phyloP scores from a whole-genome alignment of 1,140 invertebrate genomes.

The Littorina saxatilis region DNA sequence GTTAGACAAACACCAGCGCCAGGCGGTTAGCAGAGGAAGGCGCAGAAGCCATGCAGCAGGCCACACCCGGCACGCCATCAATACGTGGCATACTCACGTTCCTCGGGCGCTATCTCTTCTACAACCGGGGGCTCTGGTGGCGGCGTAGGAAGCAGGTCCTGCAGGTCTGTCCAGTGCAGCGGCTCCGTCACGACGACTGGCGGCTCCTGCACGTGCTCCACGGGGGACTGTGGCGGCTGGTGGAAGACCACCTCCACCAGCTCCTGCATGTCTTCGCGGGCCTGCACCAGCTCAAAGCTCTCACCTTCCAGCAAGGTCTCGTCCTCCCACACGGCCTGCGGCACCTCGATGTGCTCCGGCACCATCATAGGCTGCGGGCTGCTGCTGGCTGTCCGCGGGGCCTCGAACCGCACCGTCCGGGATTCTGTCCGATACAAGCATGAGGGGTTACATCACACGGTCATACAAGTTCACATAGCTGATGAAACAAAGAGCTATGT shows the following conservation, averaged over 20 bases:
- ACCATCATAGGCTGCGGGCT: constrained; percentile 3
- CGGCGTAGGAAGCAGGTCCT: neutral
- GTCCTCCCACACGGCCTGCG: constrained; percentile 17
- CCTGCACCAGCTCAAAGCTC: constrained; percentile 15
- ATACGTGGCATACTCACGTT: constrained; percentile 1
- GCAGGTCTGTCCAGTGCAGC: neutral
- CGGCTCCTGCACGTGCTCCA: neutral
- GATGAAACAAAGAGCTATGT: no score
- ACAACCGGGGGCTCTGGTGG: neutral
- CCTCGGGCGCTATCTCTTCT: neutral
- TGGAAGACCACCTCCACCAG: neutral
- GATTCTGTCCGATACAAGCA: neutral
- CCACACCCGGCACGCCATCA: neutral
- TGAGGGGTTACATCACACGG: no score
- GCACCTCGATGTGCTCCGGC: neutral
- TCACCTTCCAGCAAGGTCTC: constrained; percentile 25
- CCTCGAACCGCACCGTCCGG: constrained; percentile 14
- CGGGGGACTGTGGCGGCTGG: neutral
- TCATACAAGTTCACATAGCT: no score
- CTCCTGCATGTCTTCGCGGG: constrained; percentile 11
- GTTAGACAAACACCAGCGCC: no score
- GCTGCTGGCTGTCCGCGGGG: constrained; percentile 11
- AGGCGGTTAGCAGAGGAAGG: no score
- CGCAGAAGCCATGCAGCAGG: no score
- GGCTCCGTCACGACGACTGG: constrained; percentile 13